phyloP scores from a whole-genome alignment of 2,797 vertebrate species.

The Eurystomus glaucurus region DNA sequence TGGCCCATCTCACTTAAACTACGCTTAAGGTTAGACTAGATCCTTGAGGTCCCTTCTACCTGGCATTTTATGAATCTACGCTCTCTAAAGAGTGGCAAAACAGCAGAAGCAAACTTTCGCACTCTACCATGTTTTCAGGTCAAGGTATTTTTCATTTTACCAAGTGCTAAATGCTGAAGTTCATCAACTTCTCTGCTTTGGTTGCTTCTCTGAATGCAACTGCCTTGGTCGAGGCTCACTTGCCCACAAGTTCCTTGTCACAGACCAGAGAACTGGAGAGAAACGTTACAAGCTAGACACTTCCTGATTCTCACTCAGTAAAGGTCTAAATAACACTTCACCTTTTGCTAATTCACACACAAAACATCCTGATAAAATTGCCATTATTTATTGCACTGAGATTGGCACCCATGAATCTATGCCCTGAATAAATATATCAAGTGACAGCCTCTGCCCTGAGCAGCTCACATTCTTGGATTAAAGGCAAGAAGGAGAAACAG shows the following conservation, averaged over 20 bases:
- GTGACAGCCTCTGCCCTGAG: neutral
- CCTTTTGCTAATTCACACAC: neutral
- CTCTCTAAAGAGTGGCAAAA: neutral
- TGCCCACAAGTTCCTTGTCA: neutral
- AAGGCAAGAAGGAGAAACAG: neutral
- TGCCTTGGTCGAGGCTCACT: accelerated
- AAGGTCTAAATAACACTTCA: neutral
- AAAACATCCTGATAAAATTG: neutral
- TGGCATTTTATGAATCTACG: too few species aligned
- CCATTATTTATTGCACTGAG: neutral
- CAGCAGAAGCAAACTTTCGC: neutral
- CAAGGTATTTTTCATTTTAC: neutral
- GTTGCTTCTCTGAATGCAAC: neutral
- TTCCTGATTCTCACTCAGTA: neutral
- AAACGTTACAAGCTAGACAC: neutral
- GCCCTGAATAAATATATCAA: neutral
- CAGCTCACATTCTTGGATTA: neutral
- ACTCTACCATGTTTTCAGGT: neutral
- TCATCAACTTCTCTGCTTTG: neutral
- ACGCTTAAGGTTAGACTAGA: too few species aligned
- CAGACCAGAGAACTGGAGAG: neutral
- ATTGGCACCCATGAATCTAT: neutral
- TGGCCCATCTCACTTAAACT: too few species aligned
- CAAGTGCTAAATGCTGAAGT: neutral
- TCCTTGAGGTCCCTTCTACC: too few species aligned